Conservation (phyloP, 2,888 invertebrate genomes). For the Steromphala cineraria region DNA sequence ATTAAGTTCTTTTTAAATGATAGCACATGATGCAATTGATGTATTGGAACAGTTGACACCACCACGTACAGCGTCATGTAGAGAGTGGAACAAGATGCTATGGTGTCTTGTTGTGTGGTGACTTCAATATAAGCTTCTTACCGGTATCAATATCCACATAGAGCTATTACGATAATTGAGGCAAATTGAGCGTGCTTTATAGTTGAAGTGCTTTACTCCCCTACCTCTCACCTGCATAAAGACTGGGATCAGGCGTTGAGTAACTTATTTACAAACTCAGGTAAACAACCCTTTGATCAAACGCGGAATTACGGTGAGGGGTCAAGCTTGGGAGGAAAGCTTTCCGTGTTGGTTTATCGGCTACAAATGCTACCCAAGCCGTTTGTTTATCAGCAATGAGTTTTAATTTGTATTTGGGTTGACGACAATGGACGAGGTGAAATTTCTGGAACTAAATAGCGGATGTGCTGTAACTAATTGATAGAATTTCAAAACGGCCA, state of each 20-base stretch:
- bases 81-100: no score
- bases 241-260: background rate
- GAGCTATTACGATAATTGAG: background rate
- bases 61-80: no score
- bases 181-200: slow-evolving; percentile 7
- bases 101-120: no score
- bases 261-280: background rate
- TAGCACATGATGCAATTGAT: no score
- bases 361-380: background rate
- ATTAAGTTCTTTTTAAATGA: no score
- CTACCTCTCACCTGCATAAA: background rate
- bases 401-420: background rate
- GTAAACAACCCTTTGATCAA: slow-evolving; percentile 9
- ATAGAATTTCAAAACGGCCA: background rate
- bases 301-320: background rate
- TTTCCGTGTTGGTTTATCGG: background rate
- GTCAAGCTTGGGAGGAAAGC: background rate
- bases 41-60: no score
- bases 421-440: background rate
- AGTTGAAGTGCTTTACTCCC: background rate
- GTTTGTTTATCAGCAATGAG: slow-evolving; percentile 13
- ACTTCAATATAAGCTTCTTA: background rate
- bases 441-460: background rate
- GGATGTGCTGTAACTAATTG: slow-evolving; percentile 19
- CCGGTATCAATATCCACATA: background rate